Percentiles rank a stretch among this genome's conserved stretches.
phyloP scores from a whole-genome alignment of 2,797 vertebrate genomes.

The Vultur gryphus region DNA sequence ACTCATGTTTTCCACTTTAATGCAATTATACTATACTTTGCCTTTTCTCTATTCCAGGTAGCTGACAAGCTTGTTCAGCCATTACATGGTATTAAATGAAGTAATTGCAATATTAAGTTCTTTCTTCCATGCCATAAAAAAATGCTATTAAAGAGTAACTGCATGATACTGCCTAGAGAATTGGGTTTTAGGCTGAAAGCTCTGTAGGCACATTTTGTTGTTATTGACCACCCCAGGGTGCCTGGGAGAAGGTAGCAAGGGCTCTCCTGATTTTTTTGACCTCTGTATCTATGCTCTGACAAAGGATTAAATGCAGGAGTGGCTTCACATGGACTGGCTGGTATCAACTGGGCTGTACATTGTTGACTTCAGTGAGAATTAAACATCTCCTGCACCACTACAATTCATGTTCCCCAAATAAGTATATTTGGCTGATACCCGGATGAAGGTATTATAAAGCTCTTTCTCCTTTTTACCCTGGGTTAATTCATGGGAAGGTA shows the following conservation, averaged over 20 bases:
- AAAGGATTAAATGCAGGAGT: background rate
- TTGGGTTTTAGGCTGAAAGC: background rate
- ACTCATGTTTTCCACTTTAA: conserved; percentile 36
- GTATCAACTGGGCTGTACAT: accelerated
- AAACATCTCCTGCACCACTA: background rate
- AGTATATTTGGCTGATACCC: background rate
- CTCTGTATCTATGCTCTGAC: background rate
- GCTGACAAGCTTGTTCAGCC: conserved; percentile 18
- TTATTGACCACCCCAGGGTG: background rate
- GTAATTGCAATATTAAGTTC: conserved; percentile 36
- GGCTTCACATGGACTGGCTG: accelerated
- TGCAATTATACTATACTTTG: conserved; percentile 33
- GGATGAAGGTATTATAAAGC: background rate
- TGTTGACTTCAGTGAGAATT: background rate
- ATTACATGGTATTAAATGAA: conserved; percentile 35
- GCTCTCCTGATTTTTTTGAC: background rate
- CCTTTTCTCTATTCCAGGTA: background rate
- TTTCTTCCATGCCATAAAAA: background rate
- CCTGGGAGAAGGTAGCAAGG: background rate
- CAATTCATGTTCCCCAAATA: accelerated
- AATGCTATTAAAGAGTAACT: background rate
- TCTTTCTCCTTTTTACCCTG: background rate
- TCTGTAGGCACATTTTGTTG: background rate
- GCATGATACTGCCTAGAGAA: background rate
- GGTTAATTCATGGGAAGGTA: background rate